Conservation (phyloP, 2,797 vertebrate species). For the Stomatorhinus walkeri region DNA sequence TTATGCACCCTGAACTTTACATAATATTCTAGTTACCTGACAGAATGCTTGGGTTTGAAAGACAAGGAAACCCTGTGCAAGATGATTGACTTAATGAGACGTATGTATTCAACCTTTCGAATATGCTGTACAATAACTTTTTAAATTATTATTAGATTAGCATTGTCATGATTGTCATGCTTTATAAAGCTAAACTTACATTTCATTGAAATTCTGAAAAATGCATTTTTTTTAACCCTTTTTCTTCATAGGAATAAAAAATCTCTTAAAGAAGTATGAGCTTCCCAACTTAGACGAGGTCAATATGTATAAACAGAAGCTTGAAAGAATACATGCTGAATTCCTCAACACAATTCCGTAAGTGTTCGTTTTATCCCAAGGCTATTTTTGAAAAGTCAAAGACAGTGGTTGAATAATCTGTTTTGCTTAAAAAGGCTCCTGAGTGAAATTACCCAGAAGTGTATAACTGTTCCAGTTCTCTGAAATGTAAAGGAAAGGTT, state of each 20-base stretch:
- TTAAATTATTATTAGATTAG: background rate
- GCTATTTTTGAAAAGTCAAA: background rate
- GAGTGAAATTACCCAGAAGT: background rate
- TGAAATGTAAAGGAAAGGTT: background rate
- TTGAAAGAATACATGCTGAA: slow-evolving; percentile 83
- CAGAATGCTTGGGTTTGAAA: slow-evolving; percentile 75
- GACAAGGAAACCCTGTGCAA: slow-evolving; percentile 67
- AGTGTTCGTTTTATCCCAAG: slow-evolving; percentile 47
- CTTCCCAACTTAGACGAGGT: slow-evolving; percentile 75
- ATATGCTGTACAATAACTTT: background rate
- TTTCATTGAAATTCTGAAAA: background rate
- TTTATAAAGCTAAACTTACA: background rate
- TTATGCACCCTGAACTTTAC: slow-evolving; percentile 7
- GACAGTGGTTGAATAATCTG: background rate
- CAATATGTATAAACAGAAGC: slow-evolving; percentile 72
- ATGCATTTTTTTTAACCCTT: background rate
- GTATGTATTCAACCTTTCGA: slow-evolving; percentile 63
- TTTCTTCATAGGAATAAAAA: slow-evolving; percentile 71
- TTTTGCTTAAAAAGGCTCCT: background rate
- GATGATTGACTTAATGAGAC: slow-evolving; percentile 82
- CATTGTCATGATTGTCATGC: background rate
- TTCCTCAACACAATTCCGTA: slow-evolving; percentile 64
- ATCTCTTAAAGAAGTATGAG: slow-evolving; percentile 80
- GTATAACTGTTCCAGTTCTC: background rate
- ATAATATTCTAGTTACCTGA: slow-evolving; percentile 72